Conservation (phyloP, 37 sponge, comb jelly and placozoan species). For the Halichondria panicea region DNA sequence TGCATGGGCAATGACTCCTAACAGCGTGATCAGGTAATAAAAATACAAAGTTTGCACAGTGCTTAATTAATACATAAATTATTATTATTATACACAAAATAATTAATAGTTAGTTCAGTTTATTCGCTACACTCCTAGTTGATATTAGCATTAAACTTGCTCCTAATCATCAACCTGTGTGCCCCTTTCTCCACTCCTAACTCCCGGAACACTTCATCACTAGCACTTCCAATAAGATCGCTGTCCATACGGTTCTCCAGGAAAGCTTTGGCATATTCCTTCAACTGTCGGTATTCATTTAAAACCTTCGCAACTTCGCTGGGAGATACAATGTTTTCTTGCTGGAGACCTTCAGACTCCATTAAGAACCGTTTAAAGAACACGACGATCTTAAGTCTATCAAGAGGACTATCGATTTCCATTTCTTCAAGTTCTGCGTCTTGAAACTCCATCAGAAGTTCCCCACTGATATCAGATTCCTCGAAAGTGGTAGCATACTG, state of each 20-base stretch:
- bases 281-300: conserved; percentile 22
- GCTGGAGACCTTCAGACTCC: conserved; percentile 6
- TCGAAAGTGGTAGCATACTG: conserved; percentile 22
- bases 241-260: conserved; percentile 50
- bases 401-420: conserved; percentile 23
- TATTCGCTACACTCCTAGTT: background rate
- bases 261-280: conserved; percentile 30
- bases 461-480: conserved; percentile 54
- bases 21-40: too few relatives aligned
- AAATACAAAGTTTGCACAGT: too few relatives aligned
- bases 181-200: conserved; percentile 43
- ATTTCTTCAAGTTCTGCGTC: conserved; percentile 50
- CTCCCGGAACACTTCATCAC: conserved; percentile 27
- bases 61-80: background rate
- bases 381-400: conserved; percentile 33
- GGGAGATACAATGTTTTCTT: conserved; percentile 1
- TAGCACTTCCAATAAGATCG: conserved; percentile 50
- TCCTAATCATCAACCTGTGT: conserved; percentile 19
- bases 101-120: background rate
- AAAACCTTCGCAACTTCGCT: conserved; percentile 39
- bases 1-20: too few relatives aligned
- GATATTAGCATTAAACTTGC: conserved; percentile 17
- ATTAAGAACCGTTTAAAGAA: conserved; percentile 20
- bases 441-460: conserved; percentile 30
- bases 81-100: background rate